A percentile compares a stretch with the other conserved stretches of the same genome.
Conservation (phyloP, 2,113 vertebrate genomes). For the Brachionichthys hirsutus region DNA sequence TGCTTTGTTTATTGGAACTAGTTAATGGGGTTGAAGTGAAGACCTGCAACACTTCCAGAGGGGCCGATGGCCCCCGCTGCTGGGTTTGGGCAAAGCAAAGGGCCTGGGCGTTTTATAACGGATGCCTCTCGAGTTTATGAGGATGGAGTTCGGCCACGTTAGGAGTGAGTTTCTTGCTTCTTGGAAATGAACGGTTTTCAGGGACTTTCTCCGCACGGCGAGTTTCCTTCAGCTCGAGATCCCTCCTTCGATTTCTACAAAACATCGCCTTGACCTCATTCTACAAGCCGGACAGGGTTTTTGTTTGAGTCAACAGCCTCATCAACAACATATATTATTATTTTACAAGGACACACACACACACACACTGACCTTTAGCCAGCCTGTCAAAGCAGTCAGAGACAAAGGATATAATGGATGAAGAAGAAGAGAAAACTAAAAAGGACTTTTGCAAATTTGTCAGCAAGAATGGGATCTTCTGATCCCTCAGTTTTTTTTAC, state of each 20-base stretch:
- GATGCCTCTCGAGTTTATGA: constrained; percentile 70
- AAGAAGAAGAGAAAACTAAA: too few relatives aligned
- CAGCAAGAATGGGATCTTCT: background rate
- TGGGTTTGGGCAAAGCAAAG: constrained; percentile 44
- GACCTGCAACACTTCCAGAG: constrained; percentile 65
- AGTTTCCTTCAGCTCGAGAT: constrained; percentile 15
- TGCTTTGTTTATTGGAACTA: constrained; percentile 76
- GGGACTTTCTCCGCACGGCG: constrained; percentile 58
- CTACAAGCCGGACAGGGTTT: background rate
- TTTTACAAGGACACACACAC: too few relatives aligned
- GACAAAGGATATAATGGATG: too few relatives aligned
- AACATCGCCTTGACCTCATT: background rate
- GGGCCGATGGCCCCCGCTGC: constrained; percentile 49
- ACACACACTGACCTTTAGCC: too few relatives aligned
- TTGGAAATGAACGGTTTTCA: constrained; percentile 64
- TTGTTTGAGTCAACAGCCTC: constrained; percentile 26
- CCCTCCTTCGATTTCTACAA: constrained; percentile 1
- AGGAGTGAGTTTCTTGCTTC: constrained; percentile 58
- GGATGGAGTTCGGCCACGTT: constrained; percentile 59
- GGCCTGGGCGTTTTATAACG: constrained; percentile 63
- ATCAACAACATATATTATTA: constrained; percentile 17
- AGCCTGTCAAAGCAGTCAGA: too few relatives aligned
- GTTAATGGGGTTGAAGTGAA: constrained; percentile 73
- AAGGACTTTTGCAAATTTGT: background rate
- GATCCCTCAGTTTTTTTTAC: background rate